Percentiles rank a stretch among this genome's conserved stretches.
phyloP scores from a whole-genome alignment of 2,797 vertebrate genomes.

The Lindbergichthys nudifrons region DNA sequence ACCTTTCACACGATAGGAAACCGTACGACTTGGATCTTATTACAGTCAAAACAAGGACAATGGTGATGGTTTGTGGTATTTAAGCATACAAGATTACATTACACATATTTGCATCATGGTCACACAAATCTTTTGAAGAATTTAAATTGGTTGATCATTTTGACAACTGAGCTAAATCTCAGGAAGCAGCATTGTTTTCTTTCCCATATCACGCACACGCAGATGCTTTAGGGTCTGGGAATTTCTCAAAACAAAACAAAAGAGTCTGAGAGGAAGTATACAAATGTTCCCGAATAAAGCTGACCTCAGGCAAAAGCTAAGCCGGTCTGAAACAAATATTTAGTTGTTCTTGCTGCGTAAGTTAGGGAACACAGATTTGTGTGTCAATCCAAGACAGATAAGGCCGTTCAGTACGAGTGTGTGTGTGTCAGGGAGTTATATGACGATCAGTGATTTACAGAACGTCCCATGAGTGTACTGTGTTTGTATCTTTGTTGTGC shows the following conservation, averaged over 20 bases:
- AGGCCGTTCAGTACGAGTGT: neutral
- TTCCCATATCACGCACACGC: neutral
- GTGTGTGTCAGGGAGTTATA: neutral
- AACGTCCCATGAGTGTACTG: slow-evolving; percentile 13
- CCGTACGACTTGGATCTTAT: slow-evolving; percentile 5
- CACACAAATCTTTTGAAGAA: neutral
- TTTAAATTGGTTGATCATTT: neutral
- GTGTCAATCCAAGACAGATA: slow-evolving; percentile 1
- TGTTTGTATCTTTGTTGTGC: neutral
- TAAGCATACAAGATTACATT: neutral
- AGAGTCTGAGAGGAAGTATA: slow-evolving; percentile 6
- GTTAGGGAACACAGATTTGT: slow-evolving; percentile 1
- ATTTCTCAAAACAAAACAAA: slow-evolving; percentile 27
- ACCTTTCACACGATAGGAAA: slow-evolving; percentile 13
- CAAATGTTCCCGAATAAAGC: slow-evolving; percentile 15
- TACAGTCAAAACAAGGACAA: neutral
- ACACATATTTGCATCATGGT: neutral
- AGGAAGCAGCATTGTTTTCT: slow-evolving; percentile 22
- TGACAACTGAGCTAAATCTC: slow-evolving; percentile 8
- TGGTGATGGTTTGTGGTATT: neutral
- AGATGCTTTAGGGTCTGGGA: slow-evolving; percentile 16
- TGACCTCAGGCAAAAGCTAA: slow-evolving; percentile 7
- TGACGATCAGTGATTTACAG: neutral
- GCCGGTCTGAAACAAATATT: slow-evolving; percentile 17
- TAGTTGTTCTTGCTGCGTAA: neutral